Conservation (phyloP, 2,797 vertebrate species). For the Urosaurus nigricauda region DNA sequence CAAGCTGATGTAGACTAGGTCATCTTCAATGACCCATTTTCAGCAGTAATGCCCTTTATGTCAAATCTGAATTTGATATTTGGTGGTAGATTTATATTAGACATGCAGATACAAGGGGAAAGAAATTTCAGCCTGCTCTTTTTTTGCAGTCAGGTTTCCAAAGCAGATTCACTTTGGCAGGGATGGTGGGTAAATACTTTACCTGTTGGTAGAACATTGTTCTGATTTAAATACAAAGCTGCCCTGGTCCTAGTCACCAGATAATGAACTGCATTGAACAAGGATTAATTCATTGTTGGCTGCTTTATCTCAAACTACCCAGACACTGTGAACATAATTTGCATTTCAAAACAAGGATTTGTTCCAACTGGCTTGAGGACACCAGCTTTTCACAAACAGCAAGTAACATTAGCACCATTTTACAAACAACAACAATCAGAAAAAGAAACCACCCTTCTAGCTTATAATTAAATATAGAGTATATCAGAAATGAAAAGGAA, state of each 20-base stretch:
- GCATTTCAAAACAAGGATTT: constrained; percentile 83
- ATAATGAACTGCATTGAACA: constrained; percentile 77
- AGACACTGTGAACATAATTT: constrained; percentile 76
- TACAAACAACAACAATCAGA: constrained; percentile 17
- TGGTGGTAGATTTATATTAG: constrained; percentile 3
- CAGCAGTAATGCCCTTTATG: neutral
- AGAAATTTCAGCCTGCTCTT: neutral
- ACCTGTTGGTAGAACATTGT: constrained; percentile 72
- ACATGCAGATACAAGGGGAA: neutral
- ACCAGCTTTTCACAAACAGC: constrained; percentile 78
- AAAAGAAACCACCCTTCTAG: constrained; percentile 44
- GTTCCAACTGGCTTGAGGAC: constrained; percentile 76
- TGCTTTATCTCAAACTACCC: constrained; percentile 79
- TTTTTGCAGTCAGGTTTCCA: constrained; percentile 26
- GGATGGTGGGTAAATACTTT: constrained; percentile 47
- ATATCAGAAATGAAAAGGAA: constrained; percentile 37
- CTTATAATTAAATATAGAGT: constrained; percentile 57
- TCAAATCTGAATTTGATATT: neutral
- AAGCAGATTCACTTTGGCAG: neutral
- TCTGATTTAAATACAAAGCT: constrained; percentile 67
- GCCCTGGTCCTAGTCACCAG: constrained; percentile 64
- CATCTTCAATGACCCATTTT: constrained; percentile 8
- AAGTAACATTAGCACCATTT: constrained; percentile 67
- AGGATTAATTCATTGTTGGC: constrained; percentile 80
- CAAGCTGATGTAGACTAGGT: constrained; percentile 4